These are phyloP conservation scores for Heloderma charlesbogerti DNA, from an alignment of 2,113 vertebrate genomes.

Conservation along the genomic window DNA sequence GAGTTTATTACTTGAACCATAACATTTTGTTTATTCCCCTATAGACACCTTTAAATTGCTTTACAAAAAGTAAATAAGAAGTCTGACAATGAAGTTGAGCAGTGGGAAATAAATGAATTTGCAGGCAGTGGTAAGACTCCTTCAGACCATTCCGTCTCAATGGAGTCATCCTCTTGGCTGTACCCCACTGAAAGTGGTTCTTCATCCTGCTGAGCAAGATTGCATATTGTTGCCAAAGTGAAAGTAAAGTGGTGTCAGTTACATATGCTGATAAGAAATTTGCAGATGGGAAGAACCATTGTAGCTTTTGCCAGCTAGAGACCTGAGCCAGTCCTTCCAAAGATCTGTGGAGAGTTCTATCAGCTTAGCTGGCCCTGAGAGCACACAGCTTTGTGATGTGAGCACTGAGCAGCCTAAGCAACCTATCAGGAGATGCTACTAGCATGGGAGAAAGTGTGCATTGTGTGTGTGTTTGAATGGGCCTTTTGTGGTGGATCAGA, in stretches of 20 bases:
- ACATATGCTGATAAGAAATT: neutral
- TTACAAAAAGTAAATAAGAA: neutral
- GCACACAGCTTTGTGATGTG: neutral
- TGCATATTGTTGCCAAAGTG: neutral
- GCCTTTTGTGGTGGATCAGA: neutral
- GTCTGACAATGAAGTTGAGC: neutral
- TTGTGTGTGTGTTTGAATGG: neutral
- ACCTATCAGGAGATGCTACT: neutral
- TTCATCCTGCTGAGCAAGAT: neutral
- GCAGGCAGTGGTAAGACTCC: neutral
- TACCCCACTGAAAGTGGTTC: neutral
- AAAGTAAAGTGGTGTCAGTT: neutral
- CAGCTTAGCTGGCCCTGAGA: neutral
- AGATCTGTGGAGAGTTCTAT: neutral
- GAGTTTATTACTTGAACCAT: constrained; percentile 27
- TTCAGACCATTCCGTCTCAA: neutral
- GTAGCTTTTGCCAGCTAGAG: neutral
- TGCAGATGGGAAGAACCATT: neutral
- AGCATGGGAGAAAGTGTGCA: neutral
- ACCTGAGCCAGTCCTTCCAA: neutral
- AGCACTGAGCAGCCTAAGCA: neutral
- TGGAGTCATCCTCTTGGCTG: neutral
- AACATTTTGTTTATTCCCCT: constrained; percentile 17
- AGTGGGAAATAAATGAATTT: constrained; percentile 8
- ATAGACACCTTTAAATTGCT: constrained; percentile 27